Base-by-base conservation (phyloP, 2,888 invertebrate species). In the Ariolimax columbianus region DNA sequence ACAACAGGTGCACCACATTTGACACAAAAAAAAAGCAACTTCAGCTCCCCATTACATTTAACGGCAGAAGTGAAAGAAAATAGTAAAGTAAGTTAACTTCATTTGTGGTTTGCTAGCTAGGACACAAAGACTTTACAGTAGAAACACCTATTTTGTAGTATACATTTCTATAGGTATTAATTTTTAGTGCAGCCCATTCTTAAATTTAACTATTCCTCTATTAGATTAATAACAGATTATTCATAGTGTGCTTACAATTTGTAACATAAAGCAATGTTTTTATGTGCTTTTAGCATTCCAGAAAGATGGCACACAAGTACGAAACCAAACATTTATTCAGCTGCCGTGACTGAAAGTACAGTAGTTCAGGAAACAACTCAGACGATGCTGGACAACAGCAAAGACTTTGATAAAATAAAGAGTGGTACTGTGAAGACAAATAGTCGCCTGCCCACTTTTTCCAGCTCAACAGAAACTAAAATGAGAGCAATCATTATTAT, bases 401-500 rank as follows among this genome's bases (percentile, higher is more conserved):
- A 23, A 38, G 77, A 47, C 26, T 66, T 26, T 19, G 17, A 59
- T 4, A 47, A 30, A 11, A 55, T 75, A 30, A 30, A 30, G 17
- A 59, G 72, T 2, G 68, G 80, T 77, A 4, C 30, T 1, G 14
- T 4, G 4, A 78, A n/a, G 51, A n/a, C 72, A 14, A 43, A 73
- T 19, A 87, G 81, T 77, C 68, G 85, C 6, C 26, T 85, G 55
- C 87, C 87, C 4, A 85, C 85, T 19, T 33, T 87, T 7, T 75
- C 83, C 17, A 77, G 70, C 43, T 55, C 82, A 9, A 30, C 82
- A 75, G 68, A 68, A 23, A 63, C 30, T 0, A 86, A 70, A 43
- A 79, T 84, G 0, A 81, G 47, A 23, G 77, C 68, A 70, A 77
- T 86, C 38, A 84, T 86, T 80, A 88, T 86, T 36, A 86, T 78